Evolutionary conservation across 2,888 invertebrate species (phyloP).

Genomic region (Agrenia bidenticulata): DNA sequence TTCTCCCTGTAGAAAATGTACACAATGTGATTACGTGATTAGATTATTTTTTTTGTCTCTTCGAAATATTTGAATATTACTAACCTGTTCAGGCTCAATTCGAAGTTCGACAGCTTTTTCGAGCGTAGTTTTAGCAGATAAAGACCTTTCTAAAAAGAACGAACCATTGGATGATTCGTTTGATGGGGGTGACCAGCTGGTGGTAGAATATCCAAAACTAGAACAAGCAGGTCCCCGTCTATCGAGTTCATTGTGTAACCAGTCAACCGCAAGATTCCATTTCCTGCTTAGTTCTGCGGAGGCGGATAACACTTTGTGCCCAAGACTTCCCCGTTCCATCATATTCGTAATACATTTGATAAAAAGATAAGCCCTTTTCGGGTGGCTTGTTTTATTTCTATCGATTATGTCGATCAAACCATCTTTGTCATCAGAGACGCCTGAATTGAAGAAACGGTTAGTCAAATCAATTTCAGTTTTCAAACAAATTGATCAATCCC

Average conservation of each 20-base stretch:
- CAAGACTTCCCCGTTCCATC: slow-evolving; percentile 80
- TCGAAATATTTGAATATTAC: slow-evolving; percentile 14
- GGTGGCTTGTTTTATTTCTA: slow-evolving; percentile 89
- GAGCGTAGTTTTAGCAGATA: slow-evolving; percentile 86
- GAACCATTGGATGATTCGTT: slow-evolving; percentile 89
- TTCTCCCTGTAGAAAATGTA: slow-evolving; percentile 36
- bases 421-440: slow-evolving; percentile 79
- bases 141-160: slow-evolving; percentile 89
- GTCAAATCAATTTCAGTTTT: not conserved
- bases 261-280: slow-evolving; percentile 86
- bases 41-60: slow-evolving; percentile 49
- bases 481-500: too few species aligned
- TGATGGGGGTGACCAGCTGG: slow-evolving; percentile 78
- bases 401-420: slow-evolving; percentile 91
- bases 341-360: slow-evolving; percentile 91
- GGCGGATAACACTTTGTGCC: slow-evolving; percentile 75
- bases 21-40: not conserved
- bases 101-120: slow-evolving; percentile 76
- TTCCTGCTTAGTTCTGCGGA: slow-evolving; percentile 78
- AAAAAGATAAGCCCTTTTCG: slow-evolving; percentile 95
- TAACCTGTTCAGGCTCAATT: slow-evolving; percentile 64
- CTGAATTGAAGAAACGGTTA: too few species aligned
- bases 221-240: slow-evolving; percentile 50
- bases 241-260: slow-evolving; percentile 94
- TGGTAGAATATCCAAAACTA: slow-evolving; percentile 44